These are phyloP conservation scores for Drosophila bifasciata DNA, from an alignment of 1,140 invertebrate species.

Conservation along the genomic window DNA sequence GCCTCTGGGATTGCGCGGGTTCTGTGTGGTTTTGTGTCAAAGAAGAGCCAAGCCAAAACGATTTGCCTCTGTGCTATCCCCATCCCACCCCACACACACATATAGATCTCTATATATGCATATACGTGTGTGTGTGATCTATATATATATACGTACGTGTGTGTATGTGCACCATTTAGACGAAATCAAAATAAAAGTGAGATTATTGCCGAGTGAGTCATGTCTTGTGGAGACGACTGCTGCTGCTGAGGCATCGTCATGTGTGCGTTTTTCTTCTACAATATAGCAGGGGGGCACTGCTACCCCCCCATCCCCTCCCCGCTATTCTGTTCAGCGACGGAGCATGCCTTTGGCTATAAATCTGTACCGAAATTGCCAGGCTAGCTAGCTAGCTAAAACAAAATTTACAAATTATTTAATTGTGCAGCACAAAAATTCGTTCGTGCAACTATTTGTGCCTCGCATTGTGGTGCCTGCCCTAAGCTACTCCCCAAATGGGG, in stretches of 20 bases:
- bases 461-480: background rate
- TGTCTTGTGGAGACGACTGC: slow-evolving; percentile 19
- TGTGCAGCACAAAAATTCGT: slow-evolving; percentile 64
- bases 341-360: slow-evolving; percentile 59
- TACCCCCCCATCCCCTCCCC: background rate
- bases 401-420: slow-evolving; percentile 71
- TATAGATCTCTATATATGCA: slow-evolving; percentile 28
- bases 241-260: slow-evolving; percentile 57
- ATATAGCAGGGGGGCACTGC: background rate
- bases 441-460: slow-evolving; percentile 61
- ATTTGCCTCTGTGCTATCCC: slow-evolving; percentile 22
- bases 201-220: slow-evolving; percentile 80
- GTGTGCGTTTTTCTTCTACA: slow-evolving; percentile 28
- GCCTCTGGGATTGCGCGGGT: slow-evolving; percentile 10
- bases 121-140: slow-evolving; percentile 28
- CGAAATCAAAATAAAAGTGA: slow-evolving; percentile 81
- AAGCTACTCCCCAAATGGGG: too few species aligned
- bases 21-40: slow-evolving; percentile 33
- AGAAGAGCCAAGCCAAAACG: slow-evolving; percentile 32
- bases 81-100: too few species aligned
- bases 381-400: too few species aligned
- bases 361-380: slow-evolving; percentile 59
- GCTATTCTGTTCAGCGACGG: slow-evolving; percentile 55
- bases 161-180: slow-evolving; percentile 45
- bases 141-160: slow-evolving; percentile 2